Evolutionary conservation across 2,113 vertebrate species (phyloP), one percentile per base, ranked within the genome.

Genomic region (Electrona antarctica): DNA sequence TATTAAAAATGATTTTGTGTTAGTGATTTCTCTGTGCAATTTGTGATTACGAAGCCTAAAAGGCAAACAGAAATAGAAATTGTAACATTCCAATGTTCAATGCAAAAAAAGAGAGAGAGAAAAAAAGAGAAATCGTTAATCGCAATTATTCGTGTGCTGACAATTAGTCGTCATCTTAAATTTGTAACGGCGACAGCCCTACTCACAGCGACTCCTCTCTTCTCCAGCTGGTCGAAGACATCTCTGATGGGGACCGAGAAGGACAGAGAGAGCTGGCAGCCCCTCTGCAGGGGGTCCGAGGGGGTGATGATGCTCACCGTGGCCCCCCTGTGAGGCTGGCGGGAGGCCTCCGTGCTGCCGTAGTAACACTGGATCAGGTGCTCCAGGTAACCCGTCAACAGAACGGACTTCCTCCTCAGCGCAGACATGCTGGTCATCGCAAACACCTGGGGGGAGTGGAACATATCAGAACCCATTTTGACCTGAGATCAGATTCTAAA

Each of bases 381-480:
- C 85, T 99, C 98, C 92, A 99, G 90, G 86, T 99, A 99, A 0
- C 95, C 95, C 0, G 97, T 99, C 73, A 99, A 86, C 29, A 98
- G 91, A 78, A 96, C 0, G 0, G 98, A 98, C 92, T 99, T 99
- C 80, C 65, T 96, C 71, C 97, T 92, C 80, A 99, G 29, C 2
- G 85, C 92, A 83, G 89, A 83, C 94, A 98, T 95, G 0, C 88
- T 95, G 6, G 95, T 94, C 91, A 93, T 91, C 73, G 81, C 87
- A 63, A 98, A 99, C 68, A 98, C 88, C 98, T 99, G 2, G 1
- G 21, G 52, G 56, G 77, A 57, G 78, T 64, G 2, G 57, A 21
- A 52, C 5, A 69, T 28, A n/a, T n/a, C n/a, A n/a, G n/a, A n/a
- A n/a, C n/a, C n/a, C n/a, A n/a, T n/a, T n/a, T n/a, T n/a, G n/a